Conservation (phyloP, 2,888 invertebrate species). For the Ochropleura leucogaster region DNA sequence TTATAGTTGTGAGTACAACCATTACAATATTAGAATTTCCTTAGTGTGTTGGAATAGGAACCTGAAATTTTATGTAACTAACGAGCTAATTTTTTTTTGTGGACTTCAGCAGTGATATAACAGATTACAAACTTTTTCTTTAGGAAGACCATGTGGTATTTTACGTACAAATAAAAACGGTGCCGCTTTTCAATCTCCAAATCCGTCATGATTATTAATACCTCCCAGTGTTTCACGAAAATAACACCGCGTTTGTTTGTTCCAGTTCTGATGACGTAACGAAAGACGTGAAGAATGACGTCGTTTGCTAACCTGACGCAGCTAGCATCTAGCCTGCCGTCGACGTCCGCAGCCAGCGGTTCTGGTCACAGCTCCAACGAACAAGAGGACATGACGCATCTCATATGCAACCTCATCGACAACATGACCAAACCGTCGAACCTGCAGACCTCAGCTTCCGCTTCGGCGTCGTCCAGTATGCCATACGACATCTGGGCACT, state of each 20-base stretch:
- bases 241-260: conserved; percentile 71
- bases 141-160: conserved; percentile 18
- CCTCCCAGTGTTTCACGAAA: conserved; percentile 53
- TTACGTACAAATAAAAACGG: conserved; percentile 16
- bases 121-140: not conserved
- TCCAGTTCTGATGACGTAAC: conserved; percentile 86
- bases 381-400: conserved; percentile 84
- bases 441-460: conserved; percentile 76
- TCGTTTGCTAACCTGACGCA: conserved; percentile 86
- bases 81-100: not conserved
- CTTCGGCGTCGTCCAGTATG: conserved; percentile 82
- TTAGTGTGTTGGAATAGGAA: not conserved
- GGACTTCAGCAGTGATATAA: not conserved
- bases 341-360: conserved; percentile 77
- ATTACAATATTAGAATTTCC: not conserved
- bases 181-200: conserved; percentile 12
- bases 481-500: conserved; percentile 86
- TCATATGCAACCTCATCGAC: conserved; percentile 89
- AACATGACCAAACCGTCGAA: conserved; percentile 87
- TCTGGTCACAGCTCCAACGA: conserved; percentile 75
- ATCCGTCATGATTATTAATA: conserved; percentile 40
- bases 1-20: conserved; percentile 34
- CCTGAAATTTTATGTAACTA: not conserved
- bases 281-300: conserved; percentile 79
- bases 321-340: conserved; percentile 81